phyloP scores from a whole-genome alignment of 2,888 invertebrate genomes.

The Hesperia comma region DNA sequence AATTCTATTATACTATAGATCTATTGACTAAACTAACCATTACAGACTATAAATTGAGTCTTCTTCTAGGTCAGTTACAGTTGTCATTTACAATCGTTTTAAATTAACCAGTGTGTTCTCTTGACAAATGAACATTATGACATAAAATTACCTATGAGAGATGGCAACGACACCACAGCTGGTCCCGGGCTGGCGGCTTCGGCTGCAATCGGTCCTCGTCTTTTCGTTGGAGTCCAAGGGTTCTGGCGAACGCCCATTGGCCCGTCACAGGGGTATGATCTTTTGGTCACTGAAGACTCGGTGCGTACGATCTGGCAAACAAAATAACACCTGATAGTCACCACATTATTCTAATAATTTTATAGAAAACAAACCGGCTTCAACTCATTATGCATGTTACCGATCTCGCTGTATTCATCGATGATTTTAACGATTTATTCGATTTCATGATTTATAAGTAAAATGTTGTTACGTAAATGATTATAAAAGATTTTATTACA shows the following conservation, averaged over 20 bases:
- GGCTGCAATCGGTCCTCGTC: conserved; percentile 94
- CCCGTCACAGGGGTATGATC: conserved; percentile 57
- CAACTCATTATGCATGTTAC: conserved; percentile 42
- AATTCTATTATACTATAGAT: too few species aligned
- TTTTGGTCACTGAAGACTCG: conserved; percentile 55
- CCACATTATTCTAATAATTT: background rate
- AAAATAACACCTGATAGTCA: background rate
- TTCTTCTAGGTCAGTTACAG: too few species aligned
- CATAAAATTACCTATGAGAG: conserved; percentile 87
- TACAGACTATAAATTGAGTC: too few species aligned
- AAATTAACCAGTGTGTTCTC: too few species aligned
- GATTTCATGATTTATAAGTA: conserved; percentile 37
- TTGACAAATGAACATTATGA: background rate
- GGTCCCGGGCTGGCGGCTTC: conserved; percentile 94
- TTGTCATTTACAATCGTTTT: too few species aligned
- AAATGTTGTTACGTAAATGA: background rate
- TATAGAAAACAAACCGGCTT: too few species aligned
- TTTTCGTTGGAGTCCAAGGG: conserved; percentile 95
- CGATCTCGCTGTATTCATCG: conserved; percentile 52
- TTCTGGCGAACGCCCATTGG: conserved; percentile 90
- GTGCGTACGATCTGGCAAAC: conserved; percentile 43
- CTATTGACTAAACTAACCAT: too few species aligned
- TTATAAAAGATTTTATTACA: background rate
- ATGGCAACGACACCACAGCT: conserved; percentile 91
- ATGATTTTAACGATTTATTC: conserved; percentile 50